Evolutionary conservation across 2,797 vertebrate genomes (phyloP).

Genomic region (Ataeniobius toweri): DNA sequence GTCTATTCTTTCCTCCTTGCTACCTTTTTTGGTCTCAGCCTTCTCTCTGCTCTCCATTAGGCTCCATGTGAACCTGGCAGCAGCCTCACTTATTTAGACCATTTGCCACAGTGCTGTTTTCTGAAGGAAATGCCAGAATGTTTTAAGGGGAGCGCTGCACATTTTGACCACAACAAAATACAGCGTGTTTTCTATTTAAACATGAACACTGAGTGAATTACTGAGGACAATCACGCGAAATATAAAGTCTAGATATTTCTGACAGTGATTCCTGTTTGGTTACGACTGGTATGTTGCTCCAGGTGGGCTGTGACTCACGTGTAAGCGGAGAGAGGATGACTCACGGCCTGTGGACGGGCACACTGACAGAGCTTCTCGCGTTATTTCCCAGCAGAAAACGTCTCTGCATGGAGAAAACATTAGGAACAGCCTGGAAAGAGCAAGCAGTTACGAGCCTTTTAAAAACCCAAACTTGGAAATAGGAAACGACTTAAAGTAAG

Average conservation of each 20-base stretch:
- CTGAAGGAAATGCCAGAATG: slow-evolving; percentile 58
- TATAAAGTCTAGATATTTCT: not conserved
- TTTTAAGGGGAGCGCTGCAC: slow-evolving; percentile 41
- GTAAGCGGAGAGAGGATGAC: slow-evolving; percentile 51
- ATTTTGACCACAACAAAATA: slow-evolving; percentile 21
- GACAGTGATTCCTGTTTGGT: slow-evolving; percentile 1
- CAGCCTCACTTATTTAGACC: slow-evolving; percentile 44
- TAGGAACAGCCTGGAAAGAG: slow-evolving; percentile 25
- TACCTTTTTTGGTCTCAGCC: slow-evolving; percentile 67
- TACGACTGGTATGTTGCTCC: not conserved
- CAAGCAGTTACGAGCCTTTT: slow-evolving; percentile 38
- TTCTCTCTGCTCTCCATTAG: slow-evolving; percentile 51
- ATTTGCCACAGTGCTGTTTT: slow-evolving; percentile 55
- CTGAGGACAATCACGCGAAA: not conserved
- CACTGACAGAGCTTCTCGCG: slow-evolving; percentile 32
- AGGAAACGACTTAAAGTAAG: slow-evolving; percentile 14
- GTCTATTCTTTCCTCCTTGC: slow-evolving; percentile 26
- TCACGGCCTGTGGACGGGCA: slow-evolving; percentile 60
- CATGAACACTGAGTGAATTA: slow-evolving; percentile 10
- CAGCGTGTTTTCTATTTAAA: slow-evolving; percentile 14
- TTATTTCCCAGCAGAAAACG: slow-evolving; percentile 63
- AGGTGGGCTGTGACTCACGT: slow-evolving; percentile 32
- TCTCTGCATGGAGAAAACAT: slow-evolving; percentile 53
- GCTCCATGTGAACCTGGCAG: slow-evolving; percentile 46
- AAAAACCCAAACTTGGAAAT: slow-evolving; percentile 40